Evolutionary conservation across 2,888 invertebrate species (phyloP).

Genomic region (Archips crataeganus): DNA sequence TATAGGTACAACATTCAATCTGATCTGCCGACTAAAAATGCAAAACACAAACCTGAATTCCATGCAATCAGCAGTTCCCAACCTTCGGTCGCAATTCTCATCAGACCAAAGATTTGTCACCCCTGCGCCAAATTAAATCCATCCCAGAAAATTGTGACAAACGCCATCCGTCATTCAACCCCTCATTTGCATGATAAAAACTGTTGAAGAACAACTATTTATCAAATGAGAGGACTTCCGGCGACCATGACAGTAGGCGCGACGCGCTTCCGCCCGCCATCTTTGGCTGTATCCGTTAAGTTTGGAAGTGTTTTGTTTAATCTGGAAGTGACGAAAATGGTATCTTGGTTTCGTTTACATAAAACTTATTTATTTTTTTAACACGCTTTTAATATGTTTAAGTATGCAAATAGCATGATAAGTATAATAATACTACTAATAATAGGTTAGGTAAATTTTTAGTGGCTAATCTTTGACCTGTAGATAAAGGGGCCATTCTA

Average conservation of each 20-base stretch:
- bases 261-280: constrained; percentile 81
- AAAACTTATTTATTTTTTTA: no score
- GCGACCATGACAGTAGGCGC: constrained; percentile 83
- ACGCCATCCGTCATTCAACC: constrained; percentile 82
- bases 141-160: constrained; percentile 84
- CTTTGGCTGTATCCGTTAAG: constrained; percentile 65
- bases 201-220: constrained; percentile 85
- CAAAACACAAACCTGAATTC: constrained; percentile 40
- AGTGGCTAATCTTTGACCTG: no score
- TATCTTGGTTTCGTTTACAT: no score
- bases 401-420: no score
- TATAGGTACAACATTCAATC: no score
- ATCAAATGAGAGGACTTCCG: constrained; percentile 84
- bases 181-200: constrained; percentile 86
- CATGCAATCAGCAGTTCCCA: constrained; percentile 62
- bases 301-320: constrained; percentile 41
- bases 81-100: constrained; percentile 52
- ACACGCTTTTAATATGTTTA: no score
- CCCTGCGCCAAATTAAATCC: constrained; percentile 82
- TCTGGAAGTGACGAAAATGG: constrained; percentile 44
- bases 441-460: no score
- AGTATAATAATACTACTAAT: no score
- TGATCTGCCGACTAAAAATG: constrained; percentile 32
- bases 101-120: constrained; percentile 68
- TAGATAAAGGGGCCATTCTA: no score